Evolutionary conservation across 2,113 vertebrate species (phyloP).

Genomic region (Casuarius casuarius): DNA sequence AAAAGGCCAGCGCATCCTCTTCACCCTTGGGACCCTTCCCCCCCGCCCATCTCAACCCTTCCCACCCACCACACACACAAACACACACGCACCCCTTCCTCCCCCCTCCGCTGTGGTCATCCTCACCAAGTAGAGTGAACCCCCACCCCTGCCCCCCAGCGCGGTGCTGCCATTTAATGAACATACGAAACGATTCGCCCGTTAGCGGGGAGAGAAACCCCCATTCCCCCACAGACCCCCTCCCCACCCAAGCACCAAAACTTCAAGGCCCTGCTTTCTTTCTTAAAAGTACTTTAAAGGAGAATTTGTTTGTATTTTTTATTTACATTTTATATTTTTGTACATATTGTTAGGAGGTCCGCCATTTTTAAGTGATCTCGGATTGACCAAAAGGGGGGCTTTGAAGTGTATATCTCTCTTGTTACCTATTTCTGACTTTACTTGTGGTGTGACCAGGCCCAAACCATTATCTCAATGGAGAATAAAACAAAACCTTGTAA

Average conservation of each 20-base stretch:
- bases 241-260: conserved; percentile 66
- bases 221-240: neutral
- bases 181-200: conserved; percentile 29
- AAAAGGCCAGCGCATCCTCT: conserved; percentile 75
- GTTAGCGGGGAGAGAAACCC: neutral
- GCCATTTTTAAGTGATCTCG: conserved; percentile 87
- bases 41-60: conserved; percentile 64
- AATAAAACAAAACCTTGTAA: conserved; percentile 81
- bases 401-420: conserved; percentile 83
- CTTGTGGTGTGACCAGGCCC: conserved; percentile 91
- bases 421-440: conserved; percentile 85
- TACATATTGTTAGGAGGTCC: conserved; percentile 96
- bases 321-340: conserved; percentile 99
- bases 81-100: neutral
- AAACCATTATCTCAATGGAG: conserved; percentile 85
- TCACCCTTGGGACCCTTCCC: conserved; percentile 67
- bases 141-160: conserved; percentile 4
- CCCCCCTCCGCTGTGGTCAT: conserved; percentile 83
- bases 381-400: conserved; percentile 89
- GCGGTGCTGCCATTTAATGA: conserved; percentile 54
- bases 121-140: conserved; percentile 76
- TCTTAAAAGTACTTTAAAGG: conserved; percentile 89
- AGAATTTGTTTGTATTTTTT: conserved; percentile 99
- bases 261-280: conserved; percentile 87
- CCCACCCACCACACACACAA: neutral